Conservation (phyloP, 2,113 vertebrate genomes). For the Pteropus alecto region DNA sequence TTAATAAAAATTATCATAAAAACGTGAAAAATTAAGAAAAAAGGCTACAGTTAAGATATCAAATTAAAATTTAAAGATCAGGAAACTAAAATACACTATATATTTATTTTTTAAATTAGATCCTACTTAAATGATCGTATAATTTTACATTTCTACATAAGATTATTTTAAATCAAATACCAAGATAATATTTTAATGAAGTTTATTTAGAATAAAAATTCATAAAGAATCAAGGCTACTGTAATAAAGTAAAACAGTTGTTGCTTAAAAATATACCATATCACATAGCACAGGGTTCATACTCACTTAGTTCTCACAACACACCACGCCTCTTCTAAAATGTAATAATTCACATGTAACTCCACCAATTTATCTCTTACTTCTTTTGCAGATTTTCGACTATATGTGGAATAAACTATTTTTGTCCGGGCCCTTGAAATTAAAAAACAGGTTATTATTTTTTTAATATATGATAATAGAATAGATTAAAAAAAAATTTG, state of each 20-base stretch:
- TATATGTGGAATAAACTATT: constrained; percentile 96
- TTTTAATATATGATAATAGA: neutral
- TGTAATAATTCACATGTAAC: constrained; percentile 93
- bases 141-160: neutral
- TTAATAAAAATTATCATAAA: neutral
- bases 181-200: neutral
- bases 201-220: neutral
- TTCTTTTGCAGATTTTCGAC: constrained; percentile 92
- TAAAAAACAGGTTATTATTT: constrained; percentile 30
- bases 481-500: neutral
- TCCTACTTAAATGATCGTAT: neutral
- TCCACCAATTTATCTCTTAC: constrained; percentile 90
- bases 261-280: neutral
- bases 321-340: constrained; percentile 97
- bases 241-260: neutral
- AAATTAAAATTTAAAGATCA: constrained; percentile 1
- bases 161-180: neutral
- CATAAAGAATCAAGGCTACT: neutral
- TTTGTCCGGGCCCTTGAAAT: constrained; percentile 93
- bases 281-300: neutral
- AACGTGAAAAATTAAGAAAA: neutral
- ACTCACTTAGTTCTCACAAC: constrained; percentile 90
- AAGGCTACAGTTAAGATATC: neutral
- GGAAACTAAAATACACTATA: neutral
- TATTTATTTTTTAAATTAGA: neutral